These are phyloP conservation scores for Dendropsophus ebraccatus DNA, from an alignment of 2,113 vertebrate species.

Conservation along the genomic window DNA sequence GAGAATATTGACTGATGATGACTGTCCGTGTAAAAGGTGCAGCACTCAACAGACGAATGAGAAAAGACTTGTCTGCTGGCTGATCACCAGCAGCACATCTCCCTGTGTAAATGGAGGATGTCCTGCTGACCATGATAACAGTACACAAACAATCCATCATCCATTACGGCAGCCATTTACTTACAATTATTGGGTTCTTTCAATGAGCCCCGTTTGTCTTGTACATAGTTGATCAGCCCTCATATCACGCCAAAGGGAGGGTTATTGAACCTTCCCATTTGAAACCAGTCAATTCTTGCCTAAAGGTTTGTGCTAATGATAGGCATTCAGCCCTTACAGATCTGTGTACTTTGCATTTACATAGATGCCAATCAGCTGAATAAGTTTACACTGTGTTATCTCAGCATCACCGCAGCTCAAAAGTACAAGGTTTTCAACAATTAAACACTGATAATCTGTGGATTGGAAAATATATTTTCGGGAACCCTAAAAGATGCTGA, in stretches of 20 bases:
- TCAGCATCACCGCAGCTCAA: not conserved
- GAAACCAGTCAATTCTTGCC: not conserved
- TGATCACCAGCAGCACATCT: too few relatives aligned
- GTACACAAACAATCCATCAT: too few relatives aligned
- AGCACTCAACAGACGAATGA: too few relatives aligned
- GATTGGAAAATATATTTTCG: not conserved
- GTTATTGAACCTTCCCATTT: not conserved
- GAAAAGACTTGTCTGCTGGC: too few relatives aligned
- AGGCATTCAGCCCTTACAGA: not conserved
- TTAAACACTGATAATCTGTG: not conserved
- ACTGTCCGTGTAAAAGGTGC: too few relatives aligned
- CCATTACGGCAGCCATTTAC: too few relatives aligned
- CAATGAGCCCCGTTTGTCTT: too few relatives aligned
- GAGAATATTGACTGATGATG: too few relatives aligned
- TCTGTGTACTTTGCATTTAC: constrained; percentile 1
- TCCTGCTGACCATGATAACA: too few relatives aligned
- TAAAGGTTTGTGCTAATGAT: not conserved
- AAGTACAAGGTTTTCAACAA: not conserved
- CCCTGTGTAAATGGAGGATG: too few relatives aligned
- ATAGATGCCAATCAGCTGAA: not conserved
- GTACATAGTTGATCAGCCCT: too few relatives aligned
- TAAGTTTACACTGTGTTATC: constrained; percentile 19
- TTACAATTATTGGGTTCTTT: too few relatives aligned
- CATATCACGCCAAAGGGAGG: not conserved
- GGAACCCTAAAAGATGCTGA: not conserved